A percentile compares a stretch with the other conserved stretches of the same genome.
Evolutionary conservation across 2,797 vertebrate species (phyloP).

Genomic region (Acanthurus tractus): DNA sequence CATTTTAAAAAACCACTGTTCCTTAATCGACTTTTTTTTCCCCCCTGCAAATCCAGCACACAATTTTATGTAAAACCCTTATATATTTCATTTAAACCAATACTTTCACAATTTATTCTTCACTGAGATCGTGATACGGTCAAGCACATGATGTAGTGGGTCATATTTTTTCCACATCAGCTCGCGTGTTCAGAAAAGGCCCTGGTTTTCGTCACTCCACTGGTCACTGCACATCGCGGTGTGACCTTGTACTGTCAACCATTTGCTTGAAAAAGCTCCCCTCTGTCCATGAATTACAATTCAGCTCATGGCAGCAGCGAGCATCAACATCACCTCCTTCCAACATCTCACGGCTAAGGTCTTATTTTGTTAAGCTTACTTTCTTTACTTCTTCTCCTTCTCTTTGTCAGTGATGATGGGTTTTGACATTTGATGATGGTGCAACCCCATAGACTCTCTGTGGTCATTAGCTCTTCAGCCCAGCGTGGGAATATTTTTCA

Average conservation of each 20-base stretch:
- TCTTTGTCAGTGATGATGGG: constrained; percentile 29
- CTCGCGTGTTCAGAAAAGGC: constrained; percentile 7
- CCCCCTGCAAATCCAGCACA: neutral
- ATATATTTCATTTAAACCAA: neutral
- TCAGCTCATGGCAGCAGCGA: neutral
- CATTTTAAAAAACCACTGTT: constrained; percentile 18
- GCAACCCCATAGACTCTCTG: constrained; percentile 26
- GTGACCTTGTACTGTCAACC: constrained; percentile 18
- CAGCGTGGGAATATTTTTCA: constrained; percentile 39
- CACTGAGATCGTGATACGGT: constrained; percentile 3
- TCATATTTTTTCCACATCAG: constrained; percentile 14
- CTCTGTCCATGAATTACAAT: constrained; percentile 21
- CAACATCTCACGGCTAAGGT: constrained; percentile 18
- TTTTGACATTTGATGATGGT: constrained; percentile 53
- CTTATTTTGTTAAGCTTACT: constrained; percentile 31
- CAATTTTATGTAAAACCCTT: neutral
- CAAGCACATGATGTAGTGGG: constrained; percentile 14
- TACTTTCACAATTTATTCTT: neutral
- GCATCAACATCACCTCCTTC: neutral
- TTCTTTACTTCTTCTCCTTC: neutral
- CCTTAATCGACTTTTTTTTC: constrained; percentile 16
- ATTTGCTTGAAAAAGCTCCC: constrained; percentile 18
- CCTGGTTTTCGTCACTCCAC: constrained; percentile 7
- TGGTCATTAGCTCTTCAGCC: constrained; percentile 48
- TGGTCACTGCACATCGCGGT: constrained; percentile 20